Conservation (phyloP, 92 coral and sea anemone genomes). For the Meandrina meandrites region DNA sequence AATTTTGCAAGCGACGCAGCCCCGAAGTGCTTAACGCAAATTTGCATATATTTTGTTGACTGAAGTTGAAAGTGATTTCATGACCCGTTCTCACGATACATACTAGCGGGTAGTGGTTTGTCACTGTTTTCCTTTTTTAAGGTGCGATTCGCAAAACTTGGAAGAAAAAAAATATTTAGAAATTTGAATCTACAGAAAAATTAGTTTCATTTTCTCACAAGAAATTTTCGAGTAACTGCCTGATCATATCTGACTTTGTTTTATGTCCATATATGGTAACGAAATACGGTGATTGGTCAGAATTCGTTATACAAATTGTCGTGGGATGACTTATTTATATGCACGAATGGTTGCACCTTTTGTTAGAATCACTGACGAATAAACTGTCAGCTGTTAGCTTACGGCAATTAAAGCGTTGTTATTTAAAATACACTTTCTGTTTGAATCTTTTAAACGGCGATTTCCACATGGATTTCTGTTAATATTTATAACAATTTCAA, state of each 20-base stretch:
- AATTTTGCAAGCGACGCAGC: background rate
- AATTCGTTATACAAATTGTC: background rate
- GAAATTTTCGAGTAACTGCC: conserved; percentile 15
- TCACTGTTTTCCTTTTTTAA: background rate
- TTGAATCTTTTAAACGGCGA: background rate
- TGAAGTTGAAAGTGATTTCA: background rate
- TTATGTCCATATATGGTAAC: conserved; percentile 45
- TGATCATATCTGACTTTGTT: background rate
- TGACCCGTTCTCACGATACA: background rate
- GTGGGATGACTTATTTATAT: conserved; percentile 8
- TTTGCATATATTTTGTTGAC: conserved; percentile 19
- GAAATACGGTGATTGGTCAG: conserved; percentile 46
- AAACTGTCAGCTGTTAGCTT: too few relatives aligned
- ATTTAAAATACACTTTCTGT: background rate
- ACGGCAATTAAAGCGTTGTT: background rate
- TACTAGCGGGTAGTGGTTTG: background rate
- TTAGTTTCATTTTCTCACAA: background rate
- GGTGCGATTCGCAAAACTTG: background rate
- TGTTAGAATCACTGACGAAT: conserved; percentile 15
- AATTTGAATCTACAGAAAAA: background rate
- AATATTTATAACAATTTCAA: background rate
- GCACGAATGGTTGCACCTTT: conserved; percentile 23
- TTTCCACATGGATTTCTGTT: background rate
- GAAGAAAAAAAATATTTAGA: background rate
- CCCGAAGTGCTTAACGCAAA: background rate